A percentile compares a stretch with the other conserved stretches of the same genome.
Evolutionary conservation across 2,113 vertebrate genomes (phyloP).

Genomic region (Macroglossus sobrinus): DNA sequence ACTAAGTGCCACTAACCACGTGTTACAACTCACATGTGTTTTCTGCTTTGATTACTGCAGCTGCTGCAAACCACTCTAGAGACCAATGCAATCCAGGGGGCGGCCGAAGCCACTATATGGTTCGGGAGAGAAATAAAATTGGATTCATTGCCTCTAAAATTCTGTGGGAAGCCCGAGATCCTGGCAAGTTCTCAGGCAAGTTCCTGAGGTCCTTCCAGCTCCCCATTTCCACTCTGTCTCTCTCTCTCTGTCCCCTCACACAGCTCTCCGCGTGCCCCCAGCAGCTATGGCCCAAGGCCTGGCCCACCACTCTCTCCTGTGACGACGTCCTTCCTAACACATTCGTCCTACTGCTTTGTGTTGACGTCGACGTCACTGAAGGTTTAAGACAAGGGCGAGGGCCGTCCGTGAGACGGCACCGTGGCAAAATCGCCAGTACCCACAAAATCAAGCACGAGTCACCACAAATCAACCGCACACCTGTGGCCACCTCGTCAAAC

Average conservation of each 20-base stretch:
- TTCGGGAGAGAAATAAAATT: neutral
- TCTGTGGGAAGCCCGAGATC: neutral
- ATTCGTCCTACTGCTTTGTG: neutral
- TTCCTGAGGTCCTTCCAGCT: neutral
- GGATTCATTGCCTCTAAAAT: neutral
- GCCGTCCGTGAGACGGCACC: neutral
- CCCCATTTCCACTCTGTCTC: accelerated
- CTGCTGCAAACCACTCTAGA: neutral
- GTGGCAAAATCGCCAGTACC: neutral
- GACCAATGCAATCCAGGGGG: neutral
- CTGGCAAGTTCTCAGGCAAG: neutral
- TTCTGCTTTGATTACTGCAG: neutral
- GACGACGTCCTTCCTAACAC: neutral
- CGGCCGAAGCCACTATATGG: neutral
- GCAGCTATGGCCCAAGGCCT: neutral
- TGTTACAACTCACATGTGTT: neutral
- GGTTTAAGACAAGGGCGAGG: neutral
- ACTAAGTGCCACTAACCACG: neutral
- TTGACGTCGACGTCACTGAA: neutral
- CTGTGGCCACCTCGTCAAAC: neutral
- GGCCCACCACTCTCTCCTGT: neutral
- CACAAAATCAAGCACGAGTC: neutral
- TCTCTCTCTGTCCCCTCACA: neutral
- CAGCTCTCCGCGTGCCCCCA: neutral
- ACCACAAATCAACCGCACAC: no score